A percentile compares a stretch with the other conserved stretches of the same genome.
phyloP scores from a whole-genome alignment of 92 coral and sea anemone species.

The Bergia sp. region DNA sequence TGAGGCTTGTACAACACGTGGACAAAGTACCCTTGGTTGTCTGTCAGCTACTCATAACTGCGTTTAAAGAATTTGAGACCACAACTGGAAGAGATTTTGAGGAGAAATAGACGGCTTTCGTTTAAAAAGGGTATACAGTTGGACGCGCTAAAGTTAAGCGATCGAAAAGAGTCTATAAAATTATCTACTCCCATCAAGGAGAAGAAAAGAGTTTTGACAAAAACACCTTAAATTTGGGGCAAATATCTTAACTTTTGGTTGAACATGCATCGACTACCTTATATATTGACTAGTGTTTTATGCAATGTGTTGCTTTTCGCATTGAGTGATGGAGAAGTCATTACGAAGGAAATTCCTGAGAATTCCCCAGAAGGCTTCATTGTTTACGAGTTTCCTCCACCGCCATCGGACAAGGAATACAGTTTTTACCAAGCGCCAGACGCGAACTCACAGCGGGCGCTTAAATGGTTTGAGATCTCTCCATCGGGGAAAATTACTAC shows the following conservation, averaged over 20 bases:
- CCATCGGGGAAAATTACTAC: constrained; percentile 71
- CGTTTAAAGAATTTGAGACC: neutral
- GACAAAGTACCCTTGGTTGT: neutral
- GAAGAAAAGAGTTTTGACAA: neutral
- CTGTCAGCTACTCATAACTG: neutral
- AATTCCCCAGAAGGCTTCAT: constrained; percentile 34
- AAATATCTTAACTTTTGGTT: neutral
- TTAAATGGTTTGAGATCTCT: constrained; percentile 68
- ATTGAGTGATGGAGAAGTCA: constrained; percentile 12
- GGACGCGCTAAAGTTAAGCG: neutral
- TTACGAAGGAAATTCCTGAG: constrained; percentile 20
- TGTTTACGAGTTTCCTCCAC: constrained; percentile 66
- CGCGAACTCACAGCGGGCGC: constrained; percentile 52
- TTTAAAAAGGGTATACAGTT: too few relatives aligned
- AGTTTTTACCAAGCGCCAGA: constrained; percentile 67
- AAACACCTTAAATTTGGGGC: neutral
- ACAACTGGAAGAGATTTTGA: neutral
- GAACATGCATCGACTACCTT: neutral
- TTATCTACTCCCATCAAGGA: too few relatives aligned
- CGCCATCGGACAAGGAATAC: constrained; percentile 66
- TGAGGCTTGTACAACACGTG: neutral
- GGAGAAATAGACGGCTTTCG: too few relatives aligned
- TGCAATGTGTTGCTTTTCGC: neutral
- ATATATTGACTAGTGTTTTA: neutral
- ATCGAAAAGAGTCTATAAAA: neutral